A percentile compares a stretch with the other conserved stretches of the same genome.
These are phyloP conservation scores for Ichneumoninae sp. DNA, from an alignment of 2,888 invertebrate genomes.

Conservation along the genomic window DNA sequence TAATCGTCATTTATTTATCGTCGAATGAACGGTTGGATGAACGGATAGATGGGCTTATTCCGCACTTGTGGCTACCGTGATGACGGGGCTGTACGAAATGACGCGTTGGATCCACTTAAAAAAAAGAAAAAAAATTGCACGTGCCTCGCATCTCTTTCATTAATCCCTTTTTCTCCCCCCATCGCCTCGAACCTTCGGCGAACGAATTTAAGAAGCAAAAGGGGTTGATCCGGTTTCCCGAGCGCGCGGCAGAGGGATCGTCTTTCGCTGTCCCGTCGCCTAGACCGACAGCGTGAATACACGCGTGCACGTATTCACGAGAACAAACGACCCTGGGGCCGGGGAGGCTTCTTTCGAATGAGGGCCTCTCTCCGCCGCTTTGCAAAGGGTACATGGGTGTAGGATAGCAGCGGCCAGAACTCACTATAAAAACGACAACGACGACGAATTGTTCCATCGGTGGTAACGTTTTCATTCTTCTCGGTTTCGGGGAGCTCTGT, in stretches of 20 bases:
- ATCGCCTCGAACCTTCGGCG: conserved; percentile 9
- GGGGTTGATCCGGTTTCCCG: conserved; percentile 67
- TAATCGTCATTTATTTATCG: conserved; percentile 57
- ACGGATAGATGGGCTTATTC: conserved; percentile 56
- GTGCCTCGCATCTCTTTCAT: conserved; percentile 49
- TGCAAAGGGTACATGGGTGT: conserved; percentile 34
- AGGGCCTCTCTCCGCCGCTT: background rate
- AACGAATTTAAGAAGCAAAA: conserved; percentile 66
- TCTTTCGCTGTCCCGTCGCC: conserved; percentile 61
- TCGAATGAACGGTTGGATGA: conserved; percentile 41
- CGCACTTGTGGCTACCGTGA: conserved; percentile 47
- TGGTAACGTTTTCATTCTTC: conserved; percentile 80
- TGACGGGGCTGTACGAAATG: conserved; percentile 34
- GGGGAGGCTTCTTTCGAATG: conserved; percentile 10
- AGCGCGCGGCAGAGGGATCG: conserved; percentile 47
- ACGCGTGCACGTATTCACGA: conserved; percentile 44
- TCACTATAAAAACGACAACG: conserved; percentile 56
- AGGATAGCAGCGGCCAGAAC: conserved; percentile 25
- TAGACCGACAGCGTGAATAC: conserved; percentile 29
- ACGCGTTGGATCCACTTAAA: conserved; percentile 51
- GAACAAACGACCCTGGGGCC: conserved; percentile 9
- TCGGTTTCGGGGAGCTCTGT: conserved; percentile 57
- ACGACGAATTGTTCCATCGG: conserved; percentile 81
- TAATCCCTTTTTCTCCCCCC: conserved; percentile 11
- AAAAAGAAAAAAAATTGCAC: conserved; percentile 54